phyloP scores from a whole-genome alignment of 2,888 invertebrate species.

The Orthosia incerta region DNA sequence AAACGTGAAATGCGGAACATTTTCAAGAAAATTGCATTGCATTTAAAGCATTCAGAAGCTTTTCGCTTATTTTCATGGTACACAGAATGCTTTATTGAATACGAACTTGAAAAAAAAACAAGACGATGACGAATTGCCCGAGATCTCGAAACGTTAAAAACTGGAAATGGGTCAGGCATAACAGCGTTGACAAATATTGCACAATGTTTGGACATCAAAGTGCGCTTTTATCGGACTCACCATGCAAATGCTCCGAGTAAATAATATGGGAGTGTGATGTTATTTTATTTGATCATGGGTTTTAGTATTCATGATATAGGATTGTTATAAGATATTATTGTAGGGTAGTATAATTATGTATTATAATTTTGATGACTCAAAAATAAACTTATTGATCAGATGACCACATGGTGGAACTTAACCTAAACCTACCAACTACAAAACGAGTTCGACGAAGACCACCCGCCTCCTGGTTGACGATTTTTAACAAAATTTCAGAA shows the following conservation, averaged over 20 bases:
- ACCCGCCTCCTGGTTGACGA: too few relatives aligned
- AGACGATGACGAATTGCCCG: constrained; percentile 8
- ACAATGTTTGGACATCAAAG: constrained; percentile 43
- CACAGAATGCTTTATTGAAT: constrained; percentile 50
- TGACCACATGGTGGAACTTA: too few relatives aligned
- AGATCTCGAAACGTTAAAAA: constrained; percentile 8
- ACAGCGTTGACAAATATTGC: constrained; percentile 37
- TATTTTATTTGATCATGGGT: constrained; percentile 8
- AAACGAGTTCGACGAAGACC: too few relatives aligned
- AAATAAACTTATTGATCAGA: too few relatives aligned
- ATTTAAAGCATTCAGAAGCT: constrained; percentile 72
- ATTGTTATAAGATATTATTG: too few relatives aligned
- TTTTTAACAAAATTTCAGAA: too few relatives aligned
- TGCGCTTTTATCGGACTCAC: constrained; percentile 22
- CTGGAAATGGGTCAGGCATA: constrained; percentile 39
- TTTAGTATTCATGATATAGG: background rate
- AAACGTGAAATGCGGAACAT: constrained; percentile 77
- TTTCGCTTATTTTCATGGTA: constrained; percentile 67
- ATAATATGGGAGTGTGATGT: constrained; percentile 15
- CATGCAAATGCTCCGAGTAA: constrained; percentile 22
- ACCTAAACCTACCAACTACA: too few relatives aligned
- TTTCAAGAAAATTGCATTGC: constrained; percentile 78
- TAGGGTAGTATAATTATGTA: too few relatives aligned
- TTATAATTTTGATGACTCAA: too few relatives aligned
- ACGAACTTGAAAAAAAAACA: constrained; percentile 40